A percentile compares a stretch with the other conserved stretches of the same genome.
Evolutionary conservation across 1,140 invertebrate genomes (phyloP).

Genomic region (Drosophila repletoides): DNA sequence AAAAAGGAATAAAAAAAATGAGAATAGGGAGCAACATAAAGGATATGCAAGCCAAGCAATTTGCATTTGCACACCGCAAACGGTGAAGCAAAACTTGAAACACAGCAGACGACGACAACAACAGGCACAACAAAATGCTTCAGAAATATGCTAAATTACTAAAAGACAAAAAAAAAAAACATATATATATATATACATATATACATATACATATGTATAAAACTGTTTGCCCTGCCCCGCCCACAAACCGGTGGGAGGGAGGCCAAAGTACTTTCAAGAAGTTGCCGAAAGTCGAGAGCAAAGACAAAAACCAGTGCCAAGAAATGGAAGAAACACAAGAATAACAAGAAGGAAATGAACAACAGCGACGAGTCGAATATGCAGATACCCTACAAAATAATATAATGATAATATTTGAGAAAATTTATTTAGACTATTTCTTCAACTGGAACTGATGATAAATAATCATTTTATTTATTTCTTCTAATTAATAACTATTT

Average conservation of each 20-base stretch:
- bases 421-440: too few species aligned
- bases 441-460: too few species aligned
- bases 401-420: too few species aligned
- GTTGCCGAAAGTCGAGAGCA: slow-evolving; percentile 68
- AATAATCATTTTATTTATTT: too few species aligned
- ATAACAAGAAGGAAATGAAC: slow-evolving; percentile 5
- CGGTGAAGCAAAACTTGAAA: slow-evolving; percentile 69
- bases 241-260: neutral
- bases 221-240: slow-evolving; percentile 38
- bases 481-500: too few species aligned
- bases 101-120: slow-evolving; percentile 59
- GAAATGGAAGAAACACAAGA: slow-evolving; percentile 17
- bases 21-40: slow-evolving; percentile 8
- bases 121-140: slow-evolving; percentile 52
- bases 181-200: slow-evolving; percentile 10
- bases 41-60: slow-evolving; percentile 75
- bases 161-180: slow-evolving; percentile 69
- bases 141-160: slow-evolving; percentile 77
- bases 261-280: slow-evolving; percentile 63
- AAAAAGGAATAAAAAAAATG: neutral
- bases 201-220: slow-evolving; percentile 28
- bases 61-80: slow-evolving; percentile 79
- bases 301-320: slow-evolving; percentile 44
- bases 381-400: too few species aligned
- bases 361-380: too few species aligned